A percentile compares a stretch with the other conserved stretches of the same genome.
phyloP scores from a whole-genome alignment of 92 coral and sea anemone species.

The Heliopora coerulea region DNA sequence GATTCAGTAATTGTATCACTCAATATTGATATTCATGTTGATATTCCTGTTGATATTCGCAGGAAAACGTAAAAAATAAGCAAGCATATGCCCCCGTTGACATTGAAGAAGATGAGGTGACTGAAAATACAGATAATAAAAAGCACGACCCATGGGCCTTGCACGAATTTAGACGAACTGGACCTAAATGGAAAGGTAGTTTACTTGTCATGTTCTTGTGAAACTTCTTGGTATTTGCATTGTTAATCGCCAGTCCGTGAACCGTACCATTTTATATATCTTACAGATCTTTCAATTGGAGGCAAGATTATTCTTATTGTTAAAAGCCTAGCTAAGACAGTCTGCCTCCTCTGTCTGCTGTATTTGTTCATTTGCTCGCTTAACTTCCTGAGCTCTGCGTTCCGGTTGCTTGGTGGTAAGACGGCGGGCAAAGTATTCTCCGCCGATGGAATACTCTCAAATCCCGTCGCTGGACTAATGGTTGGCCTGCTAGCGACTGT shows the following conservation, averaged over 20 bases:
- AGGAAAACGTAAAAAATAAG: too few relatives aligned
- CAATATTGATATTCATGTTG: too few relatives aligned
- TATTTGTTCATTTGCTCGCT: conserved; percentile 96
- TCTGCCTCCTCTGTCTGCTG: conserved; percentile 67
- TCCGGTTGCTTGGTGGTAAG: conserved; percentile 95
- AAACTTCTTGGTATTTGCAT: too few relatives aligned
- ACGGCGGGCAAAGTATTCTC: conserved; percentile 97
- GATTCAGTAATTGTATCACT: too few relatives aligned
- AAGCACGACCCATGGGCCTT: conserved; percentile 96
- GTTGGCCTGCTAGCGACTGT: conserved; percentile 93
- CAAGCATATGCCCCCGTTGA: too few relatives aligned
- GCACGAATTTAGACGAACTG: conserved; percentile 75
- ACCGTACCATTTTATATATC: conserved; percentile 27
- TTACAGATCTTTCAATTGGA: conserved; percentile 63
- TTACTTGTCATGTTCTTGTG: neutral
- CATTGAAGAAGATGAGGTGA: too few relatives aligned
- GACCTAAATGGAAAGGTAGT: conserved; percentile 91
- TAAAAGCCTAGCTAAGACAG: conserved; percentile 45
- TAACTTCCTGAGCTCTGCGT: conserved; percentile 96
- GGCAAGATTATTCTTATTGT: conserved; percentile 68
- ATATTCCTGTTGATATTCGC: too few relatives aligned
- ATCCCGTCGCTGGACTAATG: conserved; percentile 96
- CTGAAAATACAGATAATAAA: conserved; percentile 15
- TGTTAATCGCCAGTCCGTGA: neutral
- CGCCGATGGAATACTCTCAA: conserved; percentile 70